Percentiles rank a stretch among this genome's conserved stretches.
phyloP scores from a whole-genome alignment of 2,113 vertebrate genomes.

The Ophiodon elongatus region DNA sequence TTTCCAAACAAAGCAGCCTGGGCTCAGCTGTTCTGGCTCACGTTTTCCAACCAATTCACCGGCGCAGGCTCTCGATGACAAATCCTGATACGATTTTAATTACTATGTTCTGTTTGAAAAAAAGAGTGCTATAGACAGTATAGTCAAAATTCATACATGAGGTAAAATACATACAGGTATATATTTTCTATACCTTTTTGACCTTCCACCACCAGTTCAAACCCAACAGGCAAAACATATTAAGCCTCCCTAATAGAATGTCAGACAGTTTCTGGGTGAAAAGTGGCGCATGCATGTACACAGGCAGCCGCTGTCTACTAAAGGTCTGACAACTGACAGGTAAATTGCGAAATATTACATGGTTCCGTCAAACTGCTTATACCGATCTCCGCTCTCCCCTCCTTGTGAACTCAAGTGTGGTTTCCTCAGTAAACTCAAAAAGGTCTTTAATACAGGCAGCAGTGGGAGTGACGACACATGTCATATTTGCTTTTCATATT shows the following conservation, averaged over 20 bases:
- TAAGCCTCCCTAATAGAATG: constrained; percentile 39
- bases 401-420: constrained; percentile 31
- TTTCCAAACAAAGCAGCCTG: too few species aligned
- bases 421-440: constrained; percentile 42
- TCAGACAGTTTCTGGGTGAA: constrained; percentile 23
- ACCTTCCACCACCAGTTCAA: background rate
- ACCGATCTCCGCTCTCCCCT: constrained; percentile 24
- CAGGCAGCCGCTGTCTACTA: constrained; percentile 43
- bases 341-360: constrained; percentile 72
- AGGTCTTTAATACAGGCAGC: constrained; percentile 27
- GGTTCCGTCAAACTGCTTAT: constrained; percentile 63
- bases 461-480: background rate
- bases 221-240: constrained; percentile 18
- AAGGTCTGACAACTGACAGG: constrained; percentile 72
- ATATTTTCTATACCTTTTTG: background rate
- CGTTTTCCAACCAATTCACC: too few species aligned
- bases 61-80: too few species aligned
- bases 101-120: too few species aligned
- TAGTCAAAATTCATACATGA: background rate
- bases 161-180: background rate
- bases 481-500: constrained; percentile 41
- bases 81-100: too few species aligned
- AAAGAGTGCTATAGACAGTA: background rate
- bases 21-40: too few species aligned
- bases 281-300: constrained; percentile 48